phyloP scores from a whole-genome alignment of 2,888 invertebrate species.

The Phlogophora meticulosa region DNA sequence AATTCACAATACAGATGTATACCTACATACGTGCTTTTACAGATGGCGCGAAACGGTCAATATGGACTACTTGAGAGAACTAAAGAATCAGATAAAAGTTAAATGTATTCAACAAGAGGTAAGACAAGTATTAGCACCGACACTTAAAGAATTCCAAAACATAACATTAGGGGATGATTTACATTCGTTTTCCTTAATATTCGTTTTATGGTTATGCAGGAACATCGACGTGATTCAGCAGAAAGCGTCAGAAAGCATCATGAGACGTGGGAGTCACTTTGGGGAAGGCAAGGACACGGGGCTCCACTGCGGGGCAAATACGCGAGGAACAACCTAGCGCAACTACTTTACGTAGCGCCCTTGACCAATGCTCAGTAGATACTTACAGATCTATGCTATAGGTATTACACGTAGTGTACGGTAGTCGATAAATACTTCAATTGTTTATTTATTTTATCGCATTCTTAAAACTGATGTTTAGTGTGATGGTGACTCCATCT shows the following conservation, averaged over 20 bases:
- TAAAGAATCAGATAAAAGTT: slow-evolving; percentile 86
- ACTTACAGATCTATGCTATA: background rate
- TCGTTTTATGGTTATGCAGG: slow-evolving; percentile 79
- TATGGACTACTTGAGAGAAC: slow-evolving; percentile 81
- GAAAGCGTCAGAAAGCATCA: slow-evolving; percentile 93
- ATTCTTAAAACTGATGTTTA: background rate
- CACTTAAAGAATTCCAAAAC: background rate
- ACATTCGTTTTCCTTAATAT: background rate
- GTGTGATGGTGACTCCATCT: background rate
- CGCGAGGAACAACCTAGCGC: slow-evolving; percentile 84
- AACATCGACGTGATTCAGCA: slow-evolving; percentile 91
- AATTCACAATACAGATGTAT: no score
- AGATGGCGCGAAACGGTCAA: slow-evolving; percentile 88
- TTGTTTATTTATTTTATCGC: background rate
- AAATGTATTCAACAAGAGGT: slow-evolving; percentile 85
- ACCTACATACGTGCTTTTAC: slow-evolving; percentile 43
- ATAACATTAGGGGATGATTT: background rate
- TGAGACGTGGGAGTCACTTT: slow-evolving; percentile 94
- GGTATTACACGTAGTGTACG: background rate
- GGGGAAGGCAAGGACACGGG: slow-evolving; percentile 95
- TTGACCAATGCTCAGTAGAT: slow-evolving; percentile 70
- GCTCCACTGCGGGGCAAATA: slow-evolving; percentile 89
- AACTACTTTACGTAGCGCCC: slow-evolving; percentile 81
- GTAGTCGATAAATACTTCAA: background rate
- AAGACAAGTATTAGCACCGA: slow-evolving; percentile 31